Conservation (phyloP, 2,797 vertebrate species). For the Threskiornis aethiopicus region DNA sequence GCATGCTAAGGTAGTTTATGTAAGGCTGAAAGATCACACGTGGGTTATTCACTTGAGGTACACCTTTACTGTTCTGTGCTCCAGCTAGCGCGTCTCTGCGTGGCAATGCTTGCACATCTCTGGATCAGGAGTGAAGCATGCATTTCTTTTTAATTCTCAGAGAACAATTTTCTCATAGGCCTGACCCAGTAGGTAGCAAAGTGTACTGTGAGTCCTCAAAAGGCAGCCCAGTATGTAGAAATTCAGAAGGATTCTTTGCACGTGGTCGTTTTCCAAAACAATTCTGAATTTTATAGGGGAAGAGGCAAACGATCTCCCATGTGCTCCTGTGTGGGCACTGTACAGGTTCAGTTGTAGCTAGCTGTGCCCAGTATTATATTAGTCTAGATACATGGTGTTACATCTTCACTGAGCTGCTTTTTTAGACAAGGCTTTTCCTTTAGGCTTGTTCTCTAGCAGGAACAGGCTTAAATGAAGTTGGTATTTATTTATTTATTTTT, state of each 20-base stretch:
- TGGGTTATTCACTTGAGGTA: neutral
- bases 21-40: neutral
- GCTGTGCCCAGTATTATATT: neutral
- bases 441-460: neutral
- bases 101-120: neutral
- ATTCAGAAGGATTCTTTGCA: neutral
- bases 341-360: neutral
- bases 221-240: neutral
- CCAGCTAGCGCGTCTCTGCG: neutral
- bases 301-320: neutral
- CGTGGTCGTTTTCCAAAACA: accelerated
- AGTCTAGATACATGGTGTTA: neutral
- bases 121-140: neutral
- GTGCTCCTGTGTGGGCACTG: neutral
- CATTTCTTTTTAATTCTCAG: neutral
- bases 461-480: neutral
- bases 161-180: neutral
- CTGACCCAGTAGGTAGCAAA: neutral
- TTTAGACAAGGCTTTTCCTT: neutral
- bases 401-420: neutral
- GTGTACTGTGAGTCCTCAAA: neutral
- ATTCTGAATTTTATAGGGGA: neutral
- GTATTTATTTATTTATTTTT: neutral
- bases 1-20: neutral
- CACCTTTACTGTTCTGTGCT: neutral